Conservation (phyloP, 2,888 invertebrate species). For the Lacanobia oleracea region DNA sequence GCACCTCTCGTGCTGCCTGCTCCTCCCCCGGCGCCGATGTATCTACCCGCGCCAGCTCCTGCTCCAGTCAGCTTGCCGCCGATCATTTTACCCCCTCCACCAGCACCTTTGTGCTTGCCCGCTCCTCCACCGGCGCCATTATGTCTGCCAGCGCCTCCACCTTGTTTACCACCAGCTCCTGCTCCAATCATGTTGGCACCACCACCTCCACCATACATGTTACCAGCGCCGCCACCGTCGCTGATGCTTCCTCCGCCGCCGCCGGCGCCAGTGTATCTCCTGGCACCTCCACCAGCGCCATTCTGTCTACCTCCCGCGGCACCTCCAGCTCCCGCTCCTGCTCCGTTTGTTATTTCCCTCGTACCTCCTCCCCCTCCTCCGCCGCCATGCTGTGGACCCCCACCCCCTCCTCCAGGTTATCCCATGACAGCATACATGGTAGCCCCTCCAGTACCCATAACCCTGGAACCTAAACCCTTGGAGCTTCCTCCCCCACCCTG, state of each 20-base stretch:
- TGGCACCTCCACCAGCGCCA: conserved; percentile 55
- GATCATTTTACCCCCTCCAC: conserved; percentile 59
- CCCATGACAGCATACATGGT: conserved; percentile 86
- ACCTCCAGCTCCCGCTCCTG: conserved; percentile 67
- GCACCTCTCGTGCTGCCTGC: conserved; percentile 58
- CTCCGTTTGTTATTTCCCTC: conserved; percentile 76
- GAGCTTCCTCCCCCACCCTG: conserved; percentile 59
- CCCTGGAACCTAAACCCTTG: conserved; percentile 83
- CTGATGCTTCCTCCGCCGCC: conserved; percentile 56
- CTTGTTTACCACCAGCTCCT: conserved; percentile 27
- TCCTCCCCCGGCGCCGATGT: conserved; percentile 59
- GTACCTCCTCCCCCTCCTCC: conserved; percentile 74
- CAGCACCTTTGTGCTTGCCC: conserved; percentile 60
- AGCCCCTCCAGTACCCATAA: conserved; percentile 81
- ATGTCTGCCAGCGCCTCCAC: conserved; percentile 49
- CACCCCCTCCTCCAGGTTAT: conserved; percentile 74
- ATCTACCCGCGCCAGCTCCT: conserved; percentile 65
- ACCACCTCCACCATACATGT: conserved; percentile 49
- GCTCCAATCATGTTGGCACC: conserved; percentile 60
- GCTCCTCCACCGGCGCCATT: conserved; percentile 55
- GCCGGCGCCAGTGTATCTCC: conserved; percentile 45
- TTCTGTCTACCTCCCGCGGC: conserved; percentile 60
- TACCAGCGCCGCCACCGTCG: conserved; percentile 56
- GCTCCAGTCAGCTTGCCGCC: conserved; percentile 58
- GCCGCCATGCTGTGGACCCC: conserved; percentile 64